These are phyloP conservation scores for Molanna angustata DNA, from an alignment of 2,888 invertebrate genomes.

Conservation along the genomic window DNA sequence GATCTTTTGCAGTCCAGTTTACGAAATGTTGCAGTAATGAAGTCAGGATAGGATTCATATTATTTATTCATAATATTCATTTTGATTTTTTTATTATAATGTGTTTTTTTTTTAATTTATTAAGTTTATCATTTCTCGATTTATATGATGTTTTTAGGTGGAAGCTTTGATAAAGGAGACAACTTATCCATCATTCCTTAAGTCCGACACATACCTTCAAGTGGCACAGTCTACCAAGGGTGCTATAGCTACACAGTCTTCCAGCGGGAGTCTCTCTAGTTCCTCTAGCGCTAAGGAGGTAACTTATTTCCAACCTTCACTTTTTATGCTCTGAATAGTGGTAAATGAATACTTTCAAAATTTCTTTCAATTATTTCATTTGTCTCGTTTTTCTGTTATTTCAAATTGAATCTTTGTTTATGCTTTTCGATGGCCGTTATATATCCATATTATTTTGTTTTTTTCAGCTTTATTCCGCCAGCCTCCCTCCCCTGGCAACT, in stretches of 20 bases:
- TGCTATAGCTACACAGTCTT: conserved; percentile 47
- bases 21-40: no score
- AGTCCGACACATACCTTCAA: conserved; percentile 87
- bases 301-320: conserved; percentile 6
- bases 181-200: conserved; percentile 89
- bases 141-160: no score
- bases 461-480: conserved; percentile 44
- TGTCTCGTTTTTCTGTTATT: neutral
- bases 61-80: neutral
- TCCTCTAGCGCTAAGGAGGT: conserved; percentile 41
- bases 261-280: conserved; percentile 38
- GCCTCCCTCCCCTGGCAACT: conserved; percentile 68
- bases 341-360: neutral
- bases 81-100: no score
- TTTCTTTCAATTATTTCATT: neutral
- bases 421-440: no score
- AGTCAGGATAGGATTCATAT: neutral
- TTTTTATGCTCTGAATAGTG: neutral
- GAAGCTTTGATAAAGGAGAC: conserved; percentile 82
- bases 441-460: neutral
- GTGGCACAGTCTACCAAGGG: conserved; percentile 63
- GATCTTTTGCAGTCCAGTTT: no score
- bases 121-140: no score
- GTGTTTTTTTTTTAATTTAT: no score
- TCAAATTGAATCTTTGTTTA: no score